phyloP scores from a whole-genome alignment of 2,797 vertebrate species.

The Anniella stebbinsi region DNA sequence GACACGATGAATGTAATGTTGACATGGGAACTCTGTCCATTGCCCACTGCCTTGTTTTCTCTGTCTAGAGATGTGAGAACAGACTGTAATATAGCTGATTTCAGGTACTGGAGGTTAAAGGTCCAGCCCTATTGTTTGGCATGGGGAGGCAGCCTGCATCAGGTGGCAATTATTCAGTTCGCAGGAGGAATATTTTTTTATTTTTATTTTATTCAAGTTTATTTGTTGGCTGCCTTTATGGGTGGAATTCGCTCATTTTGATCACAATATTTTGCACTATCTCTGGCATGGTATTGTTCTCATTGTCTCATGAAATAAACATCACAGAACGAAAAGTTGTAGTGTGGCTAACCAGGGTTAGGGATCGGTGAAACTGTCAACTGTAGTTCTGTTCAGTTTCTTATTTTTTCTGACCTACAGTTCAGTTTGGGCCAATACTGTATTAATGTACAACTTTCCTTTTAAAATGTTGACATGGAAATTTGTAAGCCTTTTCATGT shows the following conservation, averaged over 20 bases:
- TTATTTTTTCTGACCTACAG: no score
- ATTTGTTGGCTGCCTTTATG: no score
- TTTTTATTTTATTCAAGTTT: no score
- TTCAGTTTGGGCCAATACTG: no score
- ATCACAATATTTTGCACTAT: background rate
- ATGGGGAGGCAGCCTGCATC: background rate
- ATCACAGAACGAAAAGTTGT: no score
- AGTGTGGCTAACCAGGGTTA: no score
- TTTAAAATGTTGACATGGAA: no score
- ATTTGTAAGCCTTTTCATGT: no score
- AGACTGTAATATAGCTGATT: background rate
- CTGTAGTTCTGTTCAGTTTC: no score
- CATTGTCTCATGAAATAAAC: background rate
- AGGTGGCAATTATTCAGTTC: background rate
- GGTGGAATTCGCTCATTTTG: background rate
- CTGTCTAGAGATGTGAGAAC: background rate
- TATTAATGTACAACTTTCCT: no score
- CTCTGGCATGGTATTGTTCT: background rate
- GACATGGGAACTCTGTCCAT: background rate
- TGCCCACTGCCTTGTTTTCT: background rate
- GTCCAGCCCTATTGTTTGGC: background rate
- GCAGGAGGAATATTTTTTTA: no score
- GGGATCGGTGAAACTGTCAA: no score
- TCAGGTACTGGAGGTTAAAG: background rate
- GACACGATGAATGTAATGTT: background rate